These are phyloP conservation scores for Pteria penguin DNA, from an alignment of 2,888 invertebrate genomes.

Conservation along the genomic window DNA sequence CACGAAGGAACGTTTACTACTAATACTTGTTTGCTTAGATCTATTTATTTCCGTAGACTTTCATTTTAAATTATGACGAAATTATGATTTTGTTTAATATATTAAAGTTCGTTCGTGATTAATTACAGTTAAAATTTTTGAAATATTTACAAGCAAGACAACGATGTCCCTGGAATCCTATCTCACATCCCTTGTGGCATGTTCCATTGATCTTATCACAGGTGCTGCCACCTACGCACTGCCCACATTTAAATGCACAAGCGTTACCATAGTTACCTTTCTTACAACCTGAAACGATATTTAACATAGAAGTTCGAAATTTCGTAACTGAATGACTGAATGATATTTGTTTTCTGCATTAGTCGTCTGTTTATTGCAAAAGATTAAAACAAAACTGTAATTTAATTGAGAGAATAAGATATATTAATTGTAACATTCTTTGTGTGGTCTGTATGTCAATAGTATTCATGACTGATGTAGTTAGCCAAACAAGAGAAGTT, in stretches of 20 bases:
- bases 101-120: no score
- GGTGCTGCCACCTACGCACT: constrained; percentile 61
- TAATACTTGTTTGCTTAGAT: not conserved
- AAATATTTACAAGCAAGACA: constrained; percentile 32
- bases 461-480: no score
- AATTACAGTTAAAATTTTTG: not conserved
- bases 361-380: no score
- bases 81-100: no score
- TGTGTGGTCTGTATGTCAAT: no score
- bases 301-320: not conserved
- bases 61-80: no score
- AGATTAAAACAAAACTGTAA: not conserved
- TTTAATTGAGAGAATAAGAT: no score
- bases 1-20: not conserved
- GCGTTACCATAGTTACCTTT: constrained; percentile 59
- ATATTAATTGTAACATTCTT: no score
- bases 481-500: no score
- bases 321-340: no score
- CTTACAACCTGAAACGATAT: constrained; percentile 55
- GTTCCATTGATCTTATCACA: constrained; percentile 68
- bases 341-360: no score
- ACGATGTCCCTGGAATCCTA: constrained; percentile 27
- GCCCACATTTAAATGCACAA: constrained; percentile 62
- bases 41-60: no score
- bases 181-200: constrained; percentile 57